Evolutionary conservation across 2,797 vertebrate genomes (phyloP).

Genomic region (Pangasius macronema): DNA sequence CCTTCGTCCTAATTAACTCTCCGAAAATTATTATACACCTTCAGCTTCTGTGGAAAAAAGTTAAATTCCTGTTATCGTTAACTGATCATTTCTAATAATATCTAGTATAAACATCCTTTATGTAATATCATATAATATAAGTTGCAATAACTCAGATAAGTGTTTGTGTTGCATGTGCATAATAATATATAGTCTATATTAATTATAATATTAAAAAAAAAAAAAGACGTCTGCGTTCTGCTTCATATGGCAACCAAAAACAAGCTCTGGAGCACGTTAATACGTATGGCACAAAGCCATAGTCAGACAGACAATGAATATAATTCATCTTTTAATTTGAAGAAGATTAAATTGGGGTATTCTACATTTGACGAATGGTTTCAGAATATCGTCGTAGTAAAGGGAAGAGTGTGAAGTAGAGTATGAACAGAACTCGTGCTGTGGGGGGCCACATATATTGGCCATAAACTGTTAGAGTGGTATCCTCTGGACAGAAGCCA

Average conservation of each 20-base stretch:
- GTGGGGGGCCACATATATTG: slow-evolving; percentile 69
- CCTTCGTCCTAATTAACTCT: too few relatives aligned
- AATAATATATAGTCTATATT: background rate
- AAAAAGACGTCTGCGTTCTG: background rate
- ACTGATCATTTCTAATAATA: background rate
- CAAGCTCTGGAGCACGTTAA: background rate
- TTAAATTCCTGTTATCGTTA: background rate
- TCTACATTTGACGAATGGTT: too few relatives aligned
- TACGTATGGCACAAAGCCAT: background rate
- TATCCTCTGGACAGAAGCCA: slow-evolving; percentile 66
- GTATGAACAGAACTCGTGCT: too few relatives aligned
- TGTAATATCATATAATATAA: background rate
- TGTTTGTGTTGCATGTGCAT: background rate
- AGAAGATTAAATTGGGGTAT: background rate
- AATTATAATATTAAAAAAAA: background rate
- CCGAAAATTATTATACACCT: too few relatives aligned
- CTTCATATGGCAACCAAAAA: background rate
- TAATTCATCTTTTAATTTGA: background rate
- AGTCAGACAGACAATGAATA: background rate
- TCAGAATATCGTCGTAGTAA: too few relatives aligned
- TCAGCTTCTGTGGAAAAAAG: background rate
- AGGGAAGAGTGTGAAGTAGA: too few relatives aligned
- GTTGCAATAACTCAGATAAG: background rate
- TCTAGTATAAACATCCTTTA: background rate
- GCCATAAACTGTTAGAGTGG: slow-evolving; percentile 63